phyloP scores from a whole-genome alignment of 2,888 invertebrate genomes.

The Liodrosophila aerea region DNA sequence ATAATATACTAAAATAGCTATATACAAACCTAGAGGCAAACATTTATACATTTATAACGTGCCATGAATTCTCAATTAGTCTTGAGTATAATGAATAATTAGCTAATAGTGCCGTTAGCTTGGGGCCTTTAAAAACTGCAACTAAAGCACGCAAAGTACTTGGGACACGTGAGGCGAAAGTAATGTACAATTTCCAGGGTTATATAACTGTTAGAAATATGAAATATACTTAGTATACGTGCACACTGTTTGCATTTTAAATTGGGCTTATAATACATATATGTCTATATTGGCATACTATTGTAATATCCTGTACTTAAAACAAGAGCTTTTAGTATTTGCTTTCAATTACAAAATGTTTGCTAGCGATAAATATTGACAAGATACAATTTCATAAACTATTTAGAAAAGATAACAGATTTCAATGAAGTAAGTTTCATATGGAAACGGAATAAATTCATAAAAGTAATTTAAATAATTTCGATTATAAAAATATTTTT shows the following conservation, averaged over 20 bases:
- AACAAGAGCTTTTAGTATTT: too few relatives aligned
- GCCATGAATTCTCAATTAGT: constrained; percentile 48
- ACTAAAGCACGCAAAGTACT: constrained; percentile 36
- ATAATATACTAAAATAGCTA: too few relatives aligned
- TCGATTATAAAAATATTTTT: too few relatives aligned
- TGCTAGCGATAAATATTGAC: too few relatives aligned
- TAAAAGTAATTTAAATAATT: too few relatives aligned
- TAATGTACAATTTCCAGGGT: constrained; percentile 36
- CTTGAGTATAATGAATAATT: constrained; percentile 43
- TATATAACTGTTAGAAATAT: constrained; percentile 39
- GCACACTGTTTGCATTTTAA: constrained; percentile 31
- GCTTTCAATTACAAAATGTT: too few relatives aligned
- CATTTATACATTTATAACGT: constrained; percentile 33
- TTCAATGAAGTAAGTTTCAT: too few relatives aligned
- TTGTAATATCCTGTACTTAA: too few relatives aligned
- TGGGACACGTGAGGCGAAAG: constrained; percentile 38
- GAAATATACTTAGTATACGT: not conserved
- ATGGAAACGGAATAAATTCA: too few relatives aligned
- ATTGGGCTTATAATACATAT: constrained; percentile 24
- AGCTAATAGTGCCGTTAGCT: constrained; percentile 42
- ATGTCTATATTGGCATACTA: not conserved
- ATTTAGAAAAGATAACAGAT: too few relatives aligned
- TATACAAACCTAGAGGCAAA: too few relatives aligned
- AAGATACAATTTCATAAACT: too few relatives aligned
- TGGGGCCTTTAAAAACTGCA: constrained; percentile 4